A percentile compares a stretch with the other conserved stretches of the same genome.
These are phyloP conservation scores for Eustalomyia histrio DNA, from an alignment of 2,888 invertebrate species.

Conservation along the genomic window DNA sequence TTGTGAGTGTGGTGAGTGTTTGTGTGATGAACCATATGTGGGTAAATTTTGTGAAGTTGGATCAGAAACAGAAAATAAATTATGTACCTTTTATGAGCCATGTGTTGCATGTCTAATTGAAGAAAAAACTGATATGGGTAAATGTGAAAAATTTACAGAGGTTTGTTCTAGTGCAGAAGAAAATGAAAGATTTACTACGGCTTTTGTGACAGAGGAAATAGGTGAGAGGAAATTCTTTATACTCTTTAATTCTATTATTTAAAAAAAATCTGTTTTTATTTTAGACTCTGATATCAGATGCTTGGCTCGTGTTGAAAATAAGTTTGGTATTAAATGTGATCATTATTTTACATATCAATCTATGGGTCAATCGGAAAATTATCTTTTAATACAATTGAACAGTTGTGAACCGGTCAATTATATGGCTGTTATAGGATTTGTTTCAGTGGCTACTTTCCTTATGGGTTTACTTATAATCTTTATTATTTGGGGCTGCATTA, in stretches of 20 bases:
- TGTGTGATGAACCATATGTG: slow-evolving; percentile 71
- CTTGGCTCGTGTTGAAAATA: slow-evolving; percentile 73
- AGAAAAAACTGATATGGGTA: slow-evolving; percentile 69
- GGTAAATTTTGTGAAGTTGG: slow-evolving; percentile 77
- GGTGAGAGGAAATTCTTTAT: slow-evolving; percentile 59
- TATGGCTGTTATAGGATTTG: slow-evolving; percentile 72
- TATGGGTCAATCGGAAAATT: slow-evolving; percentile 68
- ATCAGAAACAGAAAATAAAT: slow-evolving; percentile 73
- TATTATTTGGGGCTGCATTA: slow-evolving; percentile 79
- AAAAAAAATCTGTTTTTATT: neutral
- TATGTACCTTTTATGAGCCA: slow-evolving; percentile 77
- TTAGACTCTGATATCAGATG: slow-evolving; percentile 71
- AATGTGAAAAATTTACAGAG: slow-evolving; percentile 71
- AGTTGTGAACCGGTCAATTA: slow-evolving; percentile 71
- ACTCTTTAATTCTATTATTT: neutral
- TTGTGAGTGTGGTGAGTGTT: slow-evolving; percentile 86
- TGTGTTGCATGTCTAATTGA: slow-evolving; percentile 77
- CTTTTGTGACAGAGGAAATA: slow-evolving; percentile 70
- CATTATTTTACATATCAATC: slow-evolving; percentile 74
- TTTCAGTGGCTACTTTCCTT: slow-evolving; percentile 80
- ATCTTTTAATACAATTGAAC: slow-evolving; percentile 71
- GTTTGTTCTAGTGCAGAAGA: slow-evolving; percentile 72
- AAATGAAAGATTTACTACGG: slow-evolving; percentile 70
- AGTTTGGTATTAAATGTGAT: slow-evolving; percentile 74
- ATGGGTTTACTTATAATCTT: slow-evolving; percentile 80